Evolutionary conservation across 1,140 invertebrate genomes (phyloP).

Genomic region (Pseudachorutes palmiensis): DNA sequence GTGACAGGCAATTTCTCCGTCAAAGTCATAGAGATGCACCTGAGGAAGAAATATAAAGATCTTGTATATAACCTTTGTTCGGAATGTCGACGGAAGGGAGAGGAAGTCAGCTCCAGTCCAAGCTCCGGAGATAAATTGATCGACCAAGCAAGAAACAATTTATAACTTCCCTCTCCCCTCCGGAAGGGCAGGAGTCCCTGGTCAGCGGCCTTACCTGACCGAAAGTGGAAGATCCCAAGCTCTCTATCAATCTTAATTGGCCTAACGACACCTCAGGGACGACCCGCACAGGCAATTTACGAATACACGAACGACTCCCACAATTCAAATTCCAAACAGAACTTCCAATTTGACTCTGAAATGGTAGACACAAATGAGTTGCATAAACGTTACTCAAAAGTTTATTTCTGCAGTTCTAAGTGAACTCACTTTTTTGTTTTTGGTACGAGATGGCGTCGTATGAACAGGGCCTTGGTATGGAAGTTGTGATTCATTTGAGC

Average conservation of each 20-base stretch:
- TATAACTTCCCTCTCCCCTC: neutral
- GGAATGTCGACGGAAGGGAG: neutral
- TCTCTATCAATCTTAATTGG: slow-evolving; percentile 39
- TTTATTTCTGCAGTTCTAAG: neutral
- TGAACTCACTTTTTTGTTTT: neutral
- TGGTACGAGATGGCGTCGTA: neutral
- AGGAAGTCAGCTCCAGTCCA: neutral
- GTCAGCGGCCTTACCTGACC: slow-evolving; percentile 28
- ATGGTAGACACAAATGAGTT: slow-evolving; percentile 12
- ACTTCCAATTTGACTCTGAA: slow-evolving; percentile 27
- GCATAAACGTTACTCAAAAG: neutral
- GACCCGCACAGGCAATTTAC: slow-evolving; percentile 30
- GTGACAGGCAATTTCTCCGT: slow-evolving; percentile 37
- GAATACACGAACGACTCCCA: slow-evolving; percentile 25
- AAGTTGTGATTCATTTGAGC: neutral
- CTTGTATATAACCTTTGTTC: neutral
- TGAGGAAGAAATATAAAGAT: slow-evolving; percentile 14
- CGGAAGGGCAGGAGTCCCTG: neutral
- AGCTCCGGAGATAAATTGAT: neutral
- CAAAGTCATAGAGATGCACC: slow-evolving; percentile 38
- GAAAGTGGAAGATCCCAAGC: slow-evolving; percentile 33
- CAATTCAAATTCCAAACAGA: slow-evolving; percentile 31
- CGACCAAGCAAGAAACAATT: neutral
- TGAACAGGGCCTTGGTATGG: neutral
- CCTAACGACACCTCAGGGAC: slow-evolving; percentile 36